Base-by-base conservation (phyloP, 2,797 vertebrate species). In the Bryconaethiops microstoma region DNA sequence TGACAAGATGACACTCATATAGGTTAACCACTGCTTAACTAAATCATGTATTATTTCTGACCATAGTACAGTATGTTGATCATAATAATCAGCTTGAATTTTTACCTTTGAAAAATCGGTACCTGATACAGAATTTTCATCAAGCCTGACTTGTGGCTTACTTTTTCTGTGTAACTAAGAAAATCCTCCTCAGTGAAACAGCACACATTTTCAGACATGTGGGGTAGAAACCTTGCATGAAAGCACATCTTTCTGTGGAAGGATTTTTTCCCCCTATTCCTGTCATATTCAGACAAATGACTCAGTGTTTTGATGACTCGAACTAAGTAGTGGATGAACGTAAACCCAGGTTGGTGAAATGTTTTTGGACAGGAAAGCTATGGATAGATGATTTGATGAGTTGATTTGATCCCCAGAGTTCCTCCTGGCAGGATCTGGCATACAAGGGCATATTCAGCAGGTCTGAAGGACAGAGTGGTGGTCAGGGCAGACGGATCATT, bases 391-490 rank as follows among this genome's bases (percentile, higher is more conserved):
- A 70, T 69, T 69, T 57, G 39, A 73, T 64, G 77, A 70, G 63
- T 69, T 57, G 39, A 73, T 64, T 57, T 60, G 52, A 73, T 76
- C 72, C 70, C 55, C 35, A 57, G 60, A 74, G 48, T 74, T 86
- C 72, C 75, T 50, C 29, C 48, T 60, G 25, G 81, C 76, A 39
- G 64, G 57, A 70, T 52, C 25, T 25, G 14, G 59, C 79, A 63
- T 76, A 62, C 55, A 79, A 79, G 80, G 77, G 77, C 78, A 45
- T 14, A 39, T 81, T 83, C 52, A 48, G 76, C 82, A 68, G 64
- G 52, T 77, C 77, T 85, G 83, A 82, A 85, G 86, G 86, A 77
- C 77, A 5, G 5, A 50, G 45, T 73, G 52, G 77, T 70, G 76
- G 82, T 64, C 67, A 73, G 75, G 68, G 72, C 55, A 78, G 80